phyloP scores from a whole-genome alignment of 1,140 invertebrate species.

The Teleogryllus occipitalis region DNA sequence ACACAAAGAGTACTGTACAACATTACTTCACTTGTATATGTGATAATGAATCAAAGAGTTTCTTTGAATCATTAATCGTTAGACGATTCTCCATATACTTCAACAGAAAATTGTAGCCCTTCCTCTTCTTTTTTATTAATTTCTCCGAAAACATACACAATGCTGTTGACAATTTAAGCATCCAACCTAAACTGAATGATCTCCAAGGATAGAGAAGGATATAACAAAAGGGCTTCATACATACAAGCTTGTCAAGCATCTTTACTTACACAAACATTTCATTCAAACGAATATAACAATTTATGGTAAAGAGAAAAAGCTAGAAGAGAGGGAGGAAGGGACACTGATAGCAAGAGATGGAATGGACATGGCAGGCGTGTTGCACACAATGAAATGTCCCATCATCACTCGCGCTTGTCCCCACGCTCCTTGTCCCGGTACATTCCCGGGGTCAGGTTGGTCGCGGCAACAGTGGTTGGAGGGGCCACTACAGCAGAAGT shows the following conservation, averaged over 20 bases:
- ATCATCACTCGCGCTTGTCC: conserved; percentile 2
- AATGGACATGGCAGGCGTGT: neutral
- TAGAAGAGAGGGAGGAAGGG: neutral
- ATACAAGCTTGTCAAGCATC: neutral
- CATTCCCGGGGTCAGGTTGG: neutral
- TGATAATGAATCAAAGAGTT: no score
- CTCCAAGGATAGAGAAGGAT: neutral
- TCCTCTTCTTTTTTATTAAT: neutral
- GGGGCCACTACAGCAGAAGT: neutral
- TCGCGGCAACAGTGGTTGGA: neutral
- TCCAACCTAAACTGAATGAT: neutral
- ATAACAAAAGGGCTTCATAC: neutral
- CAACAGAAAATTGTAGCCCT: neutral
- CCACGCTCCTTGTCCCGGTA: conserved; percentile 11
- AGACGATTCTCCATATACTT: neutral
- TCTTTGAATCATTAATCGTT: no score
- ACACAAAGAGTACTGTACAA: no score
- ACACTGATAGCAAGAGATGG: neutral
- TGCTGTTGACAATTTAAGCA: neutral
- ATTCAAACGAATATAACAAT: neutral
- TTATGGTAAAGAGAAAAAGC: neutral
- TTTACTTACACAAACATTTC: conserved; percentile 1
- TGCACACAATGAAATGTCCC: neutral
- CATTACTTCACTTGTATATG: no score
- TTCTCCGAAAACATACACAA: neutral